Evolutionary conservation across 1,140 invertebrate species (phyloP), one percentile per base, ranked within the genome.

Genomic region (Macrobrachium nipponense): DNA sequence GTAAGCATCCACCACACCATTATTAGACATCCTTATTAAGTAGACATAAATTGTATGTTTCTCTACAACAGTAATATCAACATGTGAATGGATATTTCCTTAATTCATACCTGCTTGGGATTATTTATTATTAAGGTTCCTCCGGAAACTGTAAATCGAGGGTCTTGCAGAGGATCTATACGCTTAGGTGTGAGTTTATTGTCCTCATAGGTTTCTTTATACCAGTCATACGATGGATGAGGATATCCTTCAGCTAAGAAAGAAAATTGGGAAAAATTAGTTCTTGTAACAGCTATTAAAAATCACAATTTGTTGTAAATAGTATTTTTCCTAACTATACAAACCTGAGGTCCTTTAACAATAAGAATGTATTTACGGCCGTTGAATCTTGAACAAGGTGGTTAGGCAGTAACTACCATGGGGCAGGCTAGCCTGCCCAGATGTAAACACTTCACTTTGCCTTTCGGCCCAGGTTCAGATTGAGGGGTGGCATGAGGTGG

Each of bases 171-270:
- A 0, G 96, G 96, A 92, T 98, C 94, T 88, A 98, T 96, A 90
- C 93, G 92, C 61, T 91, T 93, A 17, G 94, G 94, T 86, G 95
- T 91, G 5, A 96, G 90, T 58, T 93, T 93, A 90, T 96, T 95
- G 89, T 96, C 95, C 90, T 95, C 93, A 91, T 96, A 97, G 89
- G 96, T 94, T 92, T 98, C 97, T 89, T 95, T 95, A 90, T 94
- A 98, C 97, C 97, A 99, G 90, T 95, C 93, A 91, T 99, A 99
- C 10, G 94, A 95, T 0, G 97, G 96, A 17, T 95, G 93, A 5
- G 98, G 98, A 92, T 95, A 98, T 3, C 96, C 97, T 75, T 94
- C 95, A 86, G 97, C 97, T 80, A 96, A 92, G 98, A 17, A 77
- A 75, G 64, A 27, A 23, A 15, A 72, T 72, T 14, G 3, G 23